Conservation (phyloP, 2,888 invertebrate genomes). For the Amblyteles armatorius region DNA sequence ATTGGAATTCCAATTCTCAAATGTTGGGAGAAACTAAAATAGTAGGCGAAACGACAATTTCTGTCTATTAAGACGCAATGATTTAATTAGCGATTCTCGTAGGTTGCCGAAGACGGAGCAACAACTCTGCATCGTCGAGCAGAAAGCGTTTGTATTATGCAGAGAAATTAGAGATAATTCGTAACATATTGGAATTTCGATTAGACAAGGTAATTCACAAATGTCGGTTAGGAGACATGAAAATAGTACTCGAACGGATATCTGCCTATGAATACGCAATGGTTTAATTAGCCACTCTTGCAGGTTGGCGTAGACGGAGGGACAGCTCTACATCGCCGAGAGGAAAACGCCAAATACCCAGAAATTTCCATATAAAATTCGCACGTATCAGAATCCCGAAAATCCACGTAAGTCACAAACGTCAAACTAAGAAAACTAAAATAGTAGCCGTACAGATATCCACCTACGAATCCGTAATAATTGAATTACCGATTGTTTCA, state of each 20-base stretch:
- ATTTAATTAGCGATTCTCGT: background rate
- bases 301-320: background rate
- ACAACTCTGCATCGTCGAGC: background rate
- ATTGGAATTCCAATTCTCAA: no score
- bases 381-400: background rate
- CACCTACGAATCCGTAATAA: background rate
- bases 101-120: background rate
- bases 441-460: background rate
- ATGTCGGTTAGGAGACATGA: no score
- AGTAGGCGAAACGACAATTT: slow-evolving; percentile 8
- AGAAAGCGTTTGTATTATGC: no score
- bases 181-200: no score
- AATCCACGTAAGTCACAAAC: slow-evolving; percentile 6
- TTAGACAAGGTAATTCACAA: no score
- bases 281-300: background rate
- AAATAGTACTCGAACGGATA: background rate
- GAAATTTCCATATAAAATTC: no score
- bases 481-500: background rate
- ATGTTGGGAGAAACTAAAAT: no score
- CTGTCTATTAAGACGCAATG: background rate
- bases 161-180: no score
- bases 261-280: background rate
- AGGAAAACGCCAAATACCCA: no score
- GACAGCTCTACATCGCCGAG: background rate
- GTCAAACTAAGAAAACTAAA: no score